phyloP scores from a whole-genome alignment of 2,113 vertebrate species.

The Leptocoma aspasia region DNA sequence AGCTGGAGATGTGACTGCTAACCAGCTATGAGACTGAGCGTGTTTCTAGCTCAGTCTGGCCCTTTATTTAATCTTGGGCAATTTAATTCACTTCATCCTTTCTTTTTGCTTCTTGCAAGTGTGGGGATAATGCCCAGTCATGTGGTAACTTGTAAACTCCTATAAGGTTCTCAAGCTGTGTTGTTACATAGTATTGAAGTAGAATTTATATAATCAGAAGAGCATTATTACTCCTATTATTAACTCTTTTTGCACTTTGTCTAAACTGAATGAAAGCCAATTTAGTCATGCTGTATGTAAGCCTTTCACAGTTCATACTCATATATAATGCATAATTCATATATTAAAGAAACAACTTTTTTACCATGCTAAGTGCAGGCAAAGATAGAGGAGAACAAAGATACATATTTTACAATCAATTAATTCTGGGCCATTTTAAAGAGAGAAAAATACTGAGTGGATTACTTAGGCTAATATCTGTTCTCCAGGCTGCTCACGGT shows the following conservation, averaged over 20 bases:
- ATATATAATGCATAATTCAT: background rate
- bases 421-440: background rate
- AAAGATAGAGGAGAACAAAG: background rate
- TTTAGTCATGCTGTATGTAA: background rate
- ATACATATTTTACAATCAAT: background rate
- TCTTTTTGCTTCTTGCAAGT: background rate
- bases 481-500: background rate
- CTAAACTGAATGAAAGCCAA: background rate
- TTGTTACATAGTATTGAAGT: background rate
- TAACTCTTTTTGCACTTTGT: background rate
- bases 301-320: background rate
- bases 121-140: background rate
- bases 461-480: background rate
- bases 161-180: background rate
- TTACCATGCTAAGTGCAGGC: background rate
- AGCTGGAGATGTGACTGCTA: background rate
- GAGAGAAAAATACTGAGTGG: background rate
- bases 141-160: background rate
- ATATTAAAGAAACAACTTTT: background rate
- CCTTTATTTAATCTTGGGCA: background rate
- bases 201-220: background rate
- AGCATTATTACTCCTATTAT: background rate
- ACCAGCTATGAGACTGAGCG: background rate
- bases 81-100: background rate
- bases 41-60: background rate